Base-by-base conservation (phyloP, 2,888 invertebrate genomes). In the Blastobasis lacticolella region DNA sequence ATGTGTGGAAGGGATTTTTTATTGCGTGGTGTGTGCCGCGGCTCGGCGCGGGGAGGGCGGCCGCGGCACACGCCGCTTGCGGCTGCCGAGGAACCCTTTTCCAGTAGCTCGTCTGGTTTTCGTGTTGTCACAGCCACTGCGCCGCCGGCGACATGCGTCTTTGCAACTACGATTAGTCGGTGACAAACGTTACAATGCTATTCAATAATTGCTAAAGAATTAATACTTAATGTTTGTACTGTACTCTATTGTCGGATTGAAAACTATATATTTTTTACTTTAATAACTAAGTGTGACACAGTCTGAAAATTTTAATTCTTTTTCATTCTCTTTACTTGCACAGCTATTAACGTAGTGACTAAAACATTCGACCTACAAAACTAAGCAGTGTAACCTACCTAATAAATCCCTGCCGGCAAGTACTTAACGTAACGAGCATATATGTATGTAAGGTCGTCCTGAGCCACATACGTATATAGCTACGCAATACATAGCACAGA, bases 1-100 rank as follows among this genome's bases (percentile, higher is more conserved):
- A 81, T 79, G 81, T 79, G 64, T 64, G 69, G 77, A 75, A 80
- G 83, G 82, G 80, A 81, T 83, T 87, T 87, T 87, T 87, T 87
- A 83, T 81, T 61, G 70, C 71, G 69, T 75, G 79, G 81, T 81
- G 79, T 80, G 84, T 78, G 85, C 76, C 60, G 62, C 60, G 57
- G 54, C 44, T 54, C 54, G 41, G 38, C 38, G 55, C 51, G 49
- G 47, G 48, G 54, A 62, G 52, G 56, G 60, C 57, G 56, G 58
- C 50, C 59, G 60, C 61, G 63, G 59, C 23, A 23, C 23, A 23
- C 23, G 23, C 23, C 23, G 23, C 23, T 48, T 57, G 48, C 46
- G 48, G 38, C 38, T 69, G 70, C 59, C 66, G 71, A 71, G 23
- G 23, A 23, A 23, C 23, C 23, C 23, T 23, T 23, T 23, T 23